phyloP scores from a whole-genome alignment of 2,113 vertebrate genomes.

The Atherinomorus stipes region DNA sequence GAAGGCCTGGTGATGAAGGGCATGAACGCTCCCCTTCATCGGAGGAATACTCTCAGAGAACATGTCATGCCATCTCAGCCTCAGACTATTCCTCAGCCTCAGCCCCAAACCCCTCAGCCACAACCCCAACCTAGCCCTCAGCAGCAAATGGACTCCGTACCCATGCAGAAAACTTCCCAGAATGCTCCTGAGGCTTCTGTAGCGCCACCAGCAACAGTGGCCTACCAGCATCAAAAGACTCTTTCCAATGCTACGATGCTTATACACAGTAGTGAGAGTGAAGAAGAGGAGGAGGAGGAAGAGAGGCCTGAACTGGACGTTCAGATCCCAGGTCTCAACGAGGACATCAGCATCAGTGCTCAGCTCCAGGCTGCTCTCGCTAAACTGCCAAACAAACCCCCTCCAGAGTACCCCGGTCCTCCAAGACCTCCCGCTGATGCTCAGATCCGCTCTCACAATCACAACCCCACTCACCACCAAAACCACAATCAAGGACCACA shows the following conservation, averaged over 20 bases:
- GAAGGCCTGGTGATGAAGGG: constrained; percentile 90
- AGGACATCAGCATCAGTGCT: constrained; percentile 91
- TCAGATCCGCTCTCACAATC: constrained; percentile 80
- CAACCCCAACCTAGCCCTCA: constrained; percentile 63
- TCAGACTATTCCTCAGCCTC: constrained; percentile 60
- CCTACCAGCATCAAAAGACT: constrained; percentile 93
- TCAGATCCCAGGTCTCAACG: constrained; percentile 86
- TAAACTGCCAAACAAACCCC: constrained; percentile 95
- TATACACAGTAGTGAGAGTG: constrained; percentile 96
- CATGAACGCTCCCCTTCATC: constrained; percentile 85
- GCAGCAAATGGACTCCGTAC: constrained; percentile 66
- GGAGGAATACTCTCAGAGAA: constrained; percentile 91
- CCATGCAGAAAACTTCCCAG: constrained; percentile 71
- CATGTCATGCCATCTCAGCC: constrained; percentile 82
- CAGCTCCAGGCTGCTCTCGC: constrained; percentile 95
- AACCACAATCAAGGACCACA: constrained; percentile 79
- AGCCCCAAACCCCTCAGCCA: constrained; percentile 44
- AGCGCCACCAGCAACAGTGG: constrained; percentile 39
- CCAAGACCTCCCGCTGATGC: constrained; percentile 86
- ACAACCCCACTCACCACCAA: constrained; percentile 77
- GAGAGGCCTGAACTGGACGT: constrained; percentile 84
- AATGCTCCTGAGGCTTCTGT: constrained; percentile 75
- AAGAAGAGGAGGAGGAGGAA: constrained; percentile 85
- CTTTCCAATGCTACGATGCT: constrained; percentile 95
- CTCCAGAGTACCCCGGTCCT: constrained; percentile 93